Conservation (phyloP, 2,113 vertebrate genomes). For the Diadophis punctatus region DNA sequence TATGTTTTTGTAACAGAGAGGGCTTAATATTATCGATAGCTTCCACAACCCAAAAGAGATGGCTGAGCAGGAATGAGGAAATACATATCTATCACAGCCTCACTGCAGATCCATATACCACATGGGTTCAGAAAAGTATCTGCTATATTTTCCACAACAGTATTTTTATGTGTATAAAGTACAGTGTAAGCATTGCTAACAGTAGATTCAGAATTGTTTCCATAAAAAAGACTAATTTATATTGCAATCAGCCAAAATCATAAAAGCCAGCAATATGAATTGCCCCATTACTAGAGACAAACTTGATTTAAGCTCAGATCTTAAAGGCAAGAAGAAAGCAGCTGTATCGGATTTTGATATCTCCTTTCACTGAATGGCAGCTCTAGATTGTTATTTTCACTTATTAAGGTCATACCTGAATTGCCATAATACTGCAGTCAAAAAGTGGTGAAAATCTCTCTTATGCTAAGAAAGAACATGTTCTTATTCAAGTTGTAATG, state of each 20-base stretch:
- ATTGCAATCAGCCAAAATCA: background rate
- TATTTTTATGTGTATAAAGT: background rate
- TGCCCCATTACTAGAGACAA: background rate
- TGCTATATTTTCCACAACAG: background rate
- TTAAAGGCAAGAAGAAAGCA: slow-evolving; percentile 32
- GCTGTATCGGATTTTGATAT: slow-evolving; percentile 42
- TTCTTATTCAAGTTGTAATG: slow-evolving; percentile 60
- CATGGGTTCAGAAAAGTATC: background rate
- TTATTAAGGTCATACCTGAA: slow-evolving; percentile 68
- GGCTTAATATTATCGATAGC: background rate
- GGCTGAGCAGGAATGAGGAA: background rate
- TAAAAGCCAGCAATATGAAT: background rate
- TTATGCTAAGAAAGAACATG: slow-evolving; percentile 59
- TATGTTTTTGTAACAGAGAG: background rate
- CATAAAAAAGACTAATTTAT: slow-evolving; percentile 8
- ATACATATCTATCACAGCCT: background rate
- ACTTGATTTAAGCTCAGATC: background rate
- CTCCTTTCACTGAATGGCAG: slow-evolving; percentile 62
- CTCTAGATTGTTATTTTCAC: slow-evolving; percentile 71
- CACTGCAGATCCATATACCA: too few species aligned
- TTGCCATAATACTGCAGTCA: slow-evolving; percentile 68
- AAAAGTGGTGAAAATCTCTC: slow-evolving; percentile 64
- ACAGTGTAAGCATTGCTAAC: background rate
- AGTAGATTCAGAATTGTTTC: slow-evolving; percentile 25
- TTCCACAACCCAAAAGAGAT: background rate